Evolutionary conservation across 2,888 invertebrate species (phyloP).

Genomic region (Cosmopolites sordidus): DNA sequence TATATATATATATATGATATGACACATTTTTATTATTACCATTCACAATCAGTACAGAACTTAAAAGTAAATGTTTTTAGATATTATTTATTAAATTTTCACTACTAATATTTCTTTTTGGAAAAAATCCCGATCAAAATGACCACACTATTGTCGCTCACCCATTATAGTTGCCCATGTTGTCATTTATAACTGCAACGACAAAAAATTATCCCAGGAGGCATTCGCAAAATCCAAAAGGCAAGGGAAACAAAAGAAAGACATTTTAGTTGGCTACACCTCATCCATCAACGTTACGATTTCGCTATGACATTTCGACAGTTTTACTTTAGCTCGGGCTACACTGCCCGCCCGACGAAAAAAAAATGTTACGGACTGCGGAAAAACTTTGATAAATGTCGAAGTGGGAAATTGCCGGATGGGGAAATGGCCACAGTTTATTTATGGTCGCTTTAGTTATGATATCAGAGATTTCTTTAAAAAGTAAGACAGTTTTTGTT

Average conservation of each 20-base stretch:
- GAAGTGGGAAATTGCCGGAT: not conserved
- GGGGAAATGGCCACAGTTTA: no score
- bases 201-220: not conserved
- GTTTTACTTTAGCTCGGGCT: not conserved
- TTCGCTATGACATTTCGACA: constrained; percentile 2
- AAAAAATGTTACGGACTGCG: not conserved
- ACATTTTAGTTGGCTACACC: not conserved
- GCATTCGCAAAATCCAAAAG: not conserved
- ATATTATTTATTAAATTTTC: no score
- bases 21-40: no score
- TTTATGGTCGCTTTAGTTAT: no score
- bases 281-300: not conserved
- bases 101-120: no score
- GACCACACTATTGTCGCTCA: no score
- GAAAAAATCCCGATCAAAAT: no score
- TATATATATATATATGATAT: no score
- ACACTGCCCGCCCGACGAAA: not conserved
- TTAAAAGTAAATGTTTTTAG: no score
- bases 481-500: no score
- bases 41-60: no score
- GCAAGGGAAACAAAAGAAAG: not conserved
- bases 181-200: not conserved
- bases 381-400: constrained; percentile 1
- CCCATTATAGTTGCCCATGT: not conserved
- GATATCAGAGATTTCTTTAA: no score